phyloP scores from a whole-genome alignment of 2,797 vertebrate genomes.

The Siniperca scherzeri region DNA sequence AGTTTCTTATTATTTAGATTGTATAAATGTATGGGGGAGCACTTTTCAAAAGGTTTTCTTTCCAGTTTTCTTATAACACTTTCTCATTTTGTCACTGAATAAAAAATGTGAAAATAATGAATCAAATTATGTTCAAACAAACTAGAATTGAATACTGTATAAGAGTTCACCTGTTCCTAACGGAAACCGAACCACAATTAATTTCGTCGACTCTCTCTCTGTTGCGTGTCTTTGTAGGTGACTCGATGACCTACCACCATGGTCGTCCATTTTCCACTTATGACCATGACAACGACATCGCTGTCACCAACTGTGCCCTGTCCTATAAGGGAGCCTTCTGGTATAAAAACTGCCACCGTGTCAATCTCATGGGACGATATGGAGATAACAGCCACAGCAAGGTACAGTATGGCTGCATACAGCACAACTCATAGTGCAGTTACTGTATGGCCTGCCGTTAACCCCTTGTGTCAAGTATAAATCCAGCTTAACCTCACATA shows the following conservation, averaged over 20 bases:
- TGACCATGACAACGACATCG: slow-evolving; percentile 95
- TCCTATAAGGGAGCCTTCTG: slow-evolving; percentile 99
- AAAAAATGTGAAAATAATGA: no score
- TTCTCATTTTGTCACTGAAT: not conserved
- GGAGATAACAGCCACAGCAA: slow-evolving; percentile 97
- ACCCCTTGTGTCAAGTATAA: not conserved
- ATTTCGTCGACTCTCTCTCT: not conserved
- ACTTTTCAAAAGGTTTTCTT: no score
- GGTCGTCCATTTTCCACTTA: slow-evolving; percentile 95
- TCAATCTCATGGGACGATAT: slow-evolving; percentile 97
- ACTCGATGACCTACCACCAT: slow-evolving; percentile 97
- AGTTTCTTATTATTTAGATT: not conserved
- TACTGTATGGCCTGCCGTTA: not conserved
- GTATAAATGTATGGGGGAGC: not conserved
- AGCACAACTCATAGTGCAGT: not conserved
- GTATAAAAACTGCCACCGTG: slow-evolving; percentile 98
- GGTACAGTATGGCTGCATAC: slow-evolving; percentile 78
- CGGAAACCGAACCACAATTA: not conserved
- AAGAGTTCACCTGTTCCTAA: not conserved
- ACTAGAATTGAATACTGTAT: not conserved
- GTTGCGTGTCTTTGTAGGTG: slow-evolving; percentile 82
- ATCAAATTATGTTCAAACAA: not conserved
- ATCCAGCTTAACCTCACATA: not conserved
- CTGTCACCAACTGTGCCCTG: slow-evolving; percentile 97
- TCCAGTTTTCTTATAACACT: not conserved